Conservation (phyloP, 2,888 invertebrate species). For the Limnephilus lunatus region DNA sequence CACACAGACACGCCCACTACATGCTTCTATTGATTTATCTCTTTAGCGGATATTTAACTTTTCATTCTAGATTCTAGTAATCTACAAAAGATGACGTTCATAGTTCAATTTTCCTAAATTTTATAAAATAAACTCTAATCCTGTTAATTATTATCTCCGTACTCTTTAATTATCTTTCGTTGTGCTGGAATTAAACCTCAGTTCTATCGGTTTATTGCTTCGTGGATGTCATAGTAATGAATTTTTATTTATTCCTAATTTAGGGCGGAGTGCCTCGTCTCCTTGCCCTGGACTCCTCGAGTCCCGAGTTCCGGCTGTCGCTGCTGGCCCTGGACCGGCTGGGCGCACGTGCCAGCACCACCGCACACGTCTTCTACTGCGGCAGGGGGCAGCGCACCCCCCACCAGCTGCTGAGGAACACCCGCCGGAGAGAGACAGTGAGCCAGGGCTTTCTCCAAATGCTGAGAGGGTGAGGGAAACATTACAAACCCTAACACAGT, state of each 20-base stretch:
- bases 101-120: no score
- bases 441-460: conserved; percentile 78
- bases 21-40: no score
- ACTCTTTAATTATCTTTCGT: no score
- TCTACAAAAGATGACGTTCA: no score
- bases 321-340: conserved; percentile 90
- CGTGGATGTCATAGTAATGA: neutral
- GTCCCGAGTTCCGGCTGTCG: conserved; percentile 86
- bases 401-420: conserved; percentile 89
- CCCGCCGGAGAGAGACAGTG: conserved; percentile 75
- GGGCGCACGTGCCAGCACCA: conserved; percentile 92
- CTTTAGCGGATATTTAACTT: no score
- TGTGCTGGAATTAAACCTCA: no score
- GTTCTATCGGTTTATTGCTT: no score
- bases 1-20: no score
- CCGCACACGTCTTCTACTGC: conserved; percentile 96
- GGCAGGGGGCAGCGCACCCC: conserved; percentile 89
- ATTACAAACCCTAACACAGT: neutral
- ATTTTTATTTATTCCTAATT: neutral
- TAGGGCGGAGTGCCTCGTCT: conserved; percentile 77
- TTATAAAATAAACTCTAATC: no score
- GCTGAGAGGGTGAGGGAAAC: conserved; percentile 70
- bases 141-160: no score
- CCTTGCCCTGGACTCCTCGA: conserved; percentile 83
- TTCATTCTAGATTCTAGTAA: no score